phyloP scores from a whole-genome alignment of 2,797 vertebrate genomes.

The Paramormyrops hopkinsi region DNA sequence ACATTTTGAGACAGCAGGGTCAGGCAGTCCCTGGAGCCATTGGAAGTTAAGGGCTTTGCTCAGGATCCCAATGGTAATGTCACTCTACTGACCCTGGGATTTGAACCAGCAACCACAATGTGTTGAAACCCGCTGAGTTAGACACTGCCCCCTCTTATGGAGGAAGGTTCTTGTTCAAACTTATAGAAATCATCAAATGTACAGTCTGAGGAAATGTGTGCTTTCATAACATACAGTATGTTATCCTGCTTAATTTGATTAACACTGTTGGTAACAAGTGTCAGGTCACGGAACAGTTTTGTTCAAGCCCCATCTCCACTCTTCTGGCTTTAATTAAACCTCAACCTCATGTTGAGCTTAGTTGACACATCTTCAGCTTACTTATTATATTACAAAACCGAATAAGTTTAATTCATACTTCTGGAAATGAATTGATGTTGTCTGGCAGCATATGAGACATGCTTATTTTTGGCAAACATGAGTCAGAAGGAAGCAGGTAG shows the following conservation, averaged over 20 bases:
- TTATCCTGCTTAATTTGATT: constrained; percentile 29
- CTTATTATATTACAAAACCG: not conserved
- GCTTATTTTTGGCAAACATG: not conserved
- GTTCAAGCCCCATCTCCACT: not conserved
- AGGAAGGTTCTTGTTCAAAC: not conserved
- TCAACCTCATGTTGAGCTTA: not conserved
- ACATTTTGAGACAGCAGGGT: not conserved
- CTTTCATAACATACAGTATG: not conserved
- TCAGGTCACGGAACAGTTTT: constrained; percentile 7
- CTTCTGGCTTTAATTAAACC: not conserved
- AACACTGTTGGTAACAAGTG: constrained; percentile 22
- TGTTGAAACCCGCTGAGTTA: not conserved
- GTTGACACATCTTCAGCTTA: not conserved
- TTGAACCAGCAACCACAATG: not conserved
- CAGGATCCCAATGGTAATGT: not conserved
- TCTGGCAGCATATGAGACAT: not conserved
- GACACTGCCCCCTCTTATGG: not conserved
- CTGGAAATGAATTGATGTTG: not conserved
- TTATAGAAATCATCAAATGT: not conserved
- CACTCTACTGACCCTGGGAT: not conserved
- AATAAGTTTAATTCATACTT: not conserved
- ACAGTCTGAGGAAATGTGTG: constrained; percentile 2
- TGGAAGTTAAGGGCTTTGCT: not conserved
- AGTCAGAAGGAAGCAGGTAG: not conserved
- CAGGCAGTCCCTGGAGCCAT: not conserved